phyloP scores from a whole-genome alignment of 2,797 vertebrate genomes.

The Sebastes cheni region DNA sequence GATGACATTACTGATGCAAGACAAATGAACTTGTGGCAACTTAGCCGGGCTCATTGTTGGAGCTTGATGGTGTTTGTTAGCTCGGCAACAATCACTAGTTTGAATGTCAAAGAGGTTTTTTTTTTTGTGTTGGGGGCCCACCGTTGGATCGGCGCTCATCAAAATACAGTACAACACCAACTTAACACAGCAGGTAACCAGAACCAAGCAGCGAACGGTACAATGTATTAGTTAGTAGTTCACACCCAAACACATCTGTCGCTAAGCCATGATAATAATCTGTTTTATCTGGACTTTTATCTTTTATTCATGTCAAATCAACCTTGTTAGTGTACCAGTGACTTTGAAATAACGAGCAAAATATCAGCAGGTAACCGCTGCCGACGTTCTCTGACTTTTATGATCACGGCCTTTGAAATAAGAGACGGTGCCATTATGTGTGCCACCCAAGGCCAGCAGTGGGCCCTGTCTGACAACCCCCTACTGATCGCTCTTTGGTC shows the following conservation, averaged over 20 bases:
- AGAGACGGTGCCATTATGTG: constrained; percentile 37
- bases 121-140: constrained; percentile 9
- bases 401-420: constrained; percentile 54
- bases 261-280: constrained; percentile 19
- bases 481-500: constrained; percentile 45
- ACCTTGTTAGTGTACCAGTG: constrained; percentile 56
- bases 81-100: constrained; percentile 17
- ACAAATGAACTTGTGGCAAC: constrained; percentile 35
- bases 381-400: constrained; percentile 59
- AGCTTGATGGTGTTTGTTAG: constrained; percentile 19
- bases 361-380: constrained; percentile 68
- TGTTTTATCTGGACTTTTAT: constrained; percentile 41
- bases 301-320: constrained; percentile 70
- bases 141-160: constrained; percentile 45
- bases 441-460: constrained; percentile 56
- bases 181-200: constrained; percentile 62
- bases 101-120: constrained; percentile 51
- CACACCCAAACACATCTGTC: constrained; percentile 51
- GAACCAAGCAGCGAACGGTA: constrained; percentile 14
- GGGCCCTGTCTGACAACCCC: constrained; percentile 61
- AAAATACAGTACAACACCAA: constrained; percentile 61
- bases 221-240: constrained; percentile 32
- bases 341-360: constrained; percentile 71
- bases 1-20: constrained; percentile 35
- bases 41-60: constrained; percentile 17